Conservation (phyloP, 2,888 invertebrate species). For the Cryptocephalus primarius region DNA sequence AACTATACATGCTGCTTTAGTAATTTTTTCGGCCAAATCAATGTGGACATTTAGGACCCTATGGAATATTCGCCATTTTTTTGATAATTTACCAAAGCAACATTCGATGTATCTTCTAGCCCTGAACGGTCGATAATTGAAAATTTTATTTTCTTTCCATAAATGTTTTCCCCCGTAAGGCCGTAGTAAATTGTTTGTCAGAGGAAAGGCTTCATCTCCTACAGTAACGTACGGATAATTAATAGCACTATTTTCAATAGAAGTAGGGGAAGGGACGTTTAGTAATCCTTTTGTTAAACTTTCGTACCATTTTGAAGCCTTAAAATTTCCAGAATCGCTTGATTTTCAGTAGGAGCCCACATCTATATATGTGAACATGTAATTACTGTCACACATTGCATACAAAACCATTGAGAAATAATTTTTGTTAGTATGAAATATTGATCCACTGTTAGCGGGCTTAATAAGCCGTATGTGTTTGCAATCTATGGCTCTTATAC, state of each 20-base stretch:
- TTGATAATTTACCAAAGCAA: slow-evolving; percentile 8
- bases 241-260: neutral
- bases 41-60: slow-evolving; percentile 4
- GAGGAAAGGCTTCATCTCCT: slow-evolving; percentile 5
- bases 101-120: slow-evolving; percentile 4
- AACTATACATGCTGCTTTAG: slow-evolving; percentile 2
- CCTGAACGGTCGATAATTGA: slow-evolving; percentile 5
- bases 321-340: slow-evolving; percentile 2
- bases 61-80: slow-evolving; percentile 9
- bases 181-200: slow-evolving; percentile 2
- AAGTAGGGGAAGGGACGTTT: neutral
- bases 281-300: neutral
- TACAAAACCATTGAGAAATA: slow-evolving; percentile 2
- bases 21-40: slow-evolving; percentile 1
- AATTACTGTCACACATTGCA: slow-evolving; percentile 2
- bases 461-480: slow-evolving; percentile 2
- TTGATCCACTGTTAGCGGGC: neutral
- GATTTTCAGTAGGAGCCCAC: slow-evolving; percentile 1
- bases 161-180: slow-evolving; percentile 3
- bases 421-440: slow-evolving; percentile 3
- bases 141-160: slow-evolving; percentile 2
- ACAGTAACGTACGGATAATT: slow-evolving; percentile 3
- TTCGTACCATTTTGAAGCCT: neutral
- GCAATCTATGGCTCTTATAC: slow-evolving; percentile 1
- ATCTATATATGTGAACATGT: slow-evolving; percentile 2